phyloP scores from a whole-genome alignment of 1,140 invertebrate genomes.

The Lanistes nyassanus region DNA sequence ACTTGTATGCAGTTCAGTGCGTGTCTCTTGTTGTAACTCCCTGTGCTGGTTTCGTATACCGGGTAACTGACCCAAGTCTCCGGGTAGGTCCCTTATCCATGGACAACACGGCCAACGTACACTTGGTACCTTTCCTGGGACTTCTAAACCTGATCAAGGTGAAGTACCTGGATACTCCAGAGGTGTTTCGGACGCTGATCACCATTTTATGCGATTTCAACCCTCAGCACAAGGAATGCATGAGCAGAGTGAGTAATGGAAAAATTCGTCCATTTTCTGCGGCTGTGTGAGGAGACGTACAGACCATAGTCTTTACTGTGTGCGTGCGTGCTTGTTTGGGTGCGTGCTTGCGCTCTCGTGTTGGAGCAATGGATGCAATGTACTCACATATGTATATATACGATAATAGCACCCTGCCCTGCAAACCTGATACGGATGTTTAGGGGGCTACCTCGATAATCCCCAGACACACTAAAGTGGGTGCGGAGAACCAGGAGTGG shows the following conservation, averaged over 20 bases:
- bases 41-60: background rate
- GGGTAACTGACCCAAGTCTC: background rate
- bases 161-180: conserved; percentile 40
- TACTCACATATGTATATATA: too few relatives aligned
- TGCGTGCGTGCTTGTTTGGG: too few relatives aligned
- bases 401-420: too few relatives aligned
- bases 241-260: conserved; percentile 32
- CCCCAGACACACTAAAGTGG: too few relatives aligned
- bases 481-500: too few relatives aligned
- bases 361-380: too few relatives aligned
- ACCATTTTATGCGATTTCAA: conserved; percentile 47
- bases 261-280: background rate
- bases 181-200: conserved; percentile 42
- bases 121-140: conserved; percentile 42
- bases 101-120: conserved; percentile 5
- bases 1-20: too few relatives aligned
- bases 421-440: background rate
- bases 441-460: too few relatives aligned
- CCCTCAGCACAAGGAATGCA: conserved; percentile 29
- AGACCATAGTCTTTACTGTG: too few relatives aligned
- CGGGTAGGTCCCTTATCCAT: background rate
- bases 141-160: conserved; percentile 49
- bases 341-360: too few relatives aligned
- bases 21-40: too few relatives aligned
- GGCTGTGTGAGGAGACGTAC: too few relatives aligned